Conservation (phyloP, 2,113 vertebrate genomes). For the Strix aluco region DNA sequence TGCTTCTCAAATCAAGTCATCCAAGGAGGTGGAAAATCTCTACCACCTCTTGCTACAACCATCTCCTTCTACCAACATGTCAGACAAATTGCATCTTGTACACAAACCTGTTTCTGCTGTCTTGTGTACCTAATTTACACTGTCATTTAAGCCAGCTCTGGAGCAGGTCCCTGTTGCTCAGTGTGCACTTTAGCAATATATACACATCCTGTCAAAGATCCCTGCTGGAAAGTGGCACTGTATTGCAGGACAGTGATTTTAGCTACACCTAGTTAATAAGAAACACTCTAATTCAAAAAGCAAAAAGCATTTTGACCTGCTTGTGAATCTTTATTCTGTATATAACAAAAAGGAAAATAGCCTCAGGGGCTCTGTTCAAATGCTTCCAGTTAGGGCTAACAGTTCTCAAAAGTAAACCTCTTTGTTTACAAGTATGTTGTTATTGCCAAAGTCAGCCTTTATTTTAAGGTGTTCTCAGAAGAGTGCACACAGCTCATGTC, state of each 20-base stretch:
- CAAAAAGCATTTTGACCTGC: constrained; percentile 12
- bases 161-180: not conserved
- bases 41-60: not conserved
- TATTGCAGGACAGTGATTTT: constrained; percentile 11
- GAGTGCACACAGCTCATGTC: not conserved
- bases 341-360: constrained; percentile 33
- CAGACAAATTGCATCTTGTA: not conserved
- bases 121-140: not conserved
- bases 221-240: not conserved
- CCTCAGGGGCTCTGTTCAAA: not conserved
- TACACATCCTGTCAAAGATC: not conserved
- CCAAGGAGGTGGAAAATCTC: not conserved
- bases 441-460: constrained; percentile 71
- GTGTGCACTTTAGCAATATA: not conserved
- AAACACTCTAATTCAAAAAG: constrained; percentile 31
- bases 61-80: not conserved
- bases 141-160: not conserved
- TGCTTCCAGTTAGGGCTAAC: constrained; percentile 34
- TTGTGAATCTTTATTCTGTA: not conserved
- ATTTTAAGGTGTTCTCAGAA: constrained; percentile 71
- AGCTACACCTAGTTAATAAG: constrained; percentile 32
- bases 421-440: constrained; percentile 66
- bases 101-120: not conserved
- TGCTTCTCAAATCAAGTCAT: not conserved
- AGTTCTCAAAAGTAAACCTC: constrained; percentile 57